Conservation (phyloP, 2,888 invertebrate species). For the Acronicta aceris region DNA sequence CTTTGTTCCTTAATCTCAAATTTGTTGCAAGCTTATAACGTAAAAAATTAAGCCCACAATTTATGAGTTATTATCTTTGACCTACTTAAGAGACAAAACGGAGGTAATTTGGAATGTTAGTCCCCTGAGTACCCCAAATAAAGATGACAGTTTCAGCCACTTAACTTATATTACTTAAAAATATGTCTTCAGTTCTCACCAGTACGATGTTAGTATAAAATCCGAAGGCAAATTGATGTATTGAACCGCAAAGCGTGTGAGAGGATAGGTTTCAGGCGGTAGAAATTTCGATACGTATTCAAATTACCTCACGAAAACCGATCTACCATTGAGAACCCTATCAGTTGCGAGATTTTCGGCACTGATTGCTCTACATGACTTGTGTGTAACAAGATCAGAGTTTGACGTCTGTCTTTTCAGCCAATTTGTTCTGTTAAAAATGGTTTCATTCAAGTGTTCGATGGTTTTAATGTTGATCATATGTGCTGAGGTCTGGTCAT, state of each 20-base stretch:
- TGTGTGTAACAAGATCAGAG: constrained; percentile 26
- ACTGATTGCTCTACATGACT: constrained; percentile 26
- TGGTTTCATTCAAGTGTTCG: constrained; percentile 15
- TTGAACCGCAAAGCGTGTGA: constrained; percentile 16
- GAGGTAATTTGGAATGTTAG: constrained; percentile 40
- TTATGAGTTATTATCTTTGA: constrained; percentile 57
- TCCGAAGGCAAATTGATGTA: constrained; percentile 31
- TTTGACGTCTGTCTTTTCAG: constrained; percentile 16
- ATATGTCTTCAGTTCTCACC: constrained; percentile 40
- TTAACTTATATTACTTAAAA: constrained; percentile 22
- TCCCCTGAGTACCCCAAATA: constrained; percentile 26
- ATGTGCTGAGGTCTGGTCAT: constrained; percentile 11
- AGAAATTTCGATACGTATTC: constrained; percentile 56
- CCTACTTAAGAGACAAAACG: constrained; percentile 54
- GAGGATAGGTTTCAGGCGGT: constrained; percentile 48
- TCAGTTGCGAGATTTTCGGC: constrained; percentile 35
- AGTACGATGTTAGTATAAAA: constrained; percentile 17
- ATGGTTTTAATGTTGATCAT: constrained; percentile 4
- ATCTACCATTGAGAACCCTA: constrained; percentile 34
- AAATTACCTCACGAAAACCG: constrained; percentile 57
- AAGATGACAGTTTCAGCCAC: constrained; percentile 22
- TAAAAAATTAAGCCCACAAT: constrained; percentile 52
- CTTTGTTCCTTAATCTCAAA: constrained; percentile 40
- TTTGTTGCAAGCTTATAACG: constrained; percentile 38
- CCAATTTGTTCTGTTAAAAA: constrained; percentile 18